phyloP scores from a whole-genome alignment of 2,797 vertebrate species.

The Threskiornis aethiopicus region DNA sequence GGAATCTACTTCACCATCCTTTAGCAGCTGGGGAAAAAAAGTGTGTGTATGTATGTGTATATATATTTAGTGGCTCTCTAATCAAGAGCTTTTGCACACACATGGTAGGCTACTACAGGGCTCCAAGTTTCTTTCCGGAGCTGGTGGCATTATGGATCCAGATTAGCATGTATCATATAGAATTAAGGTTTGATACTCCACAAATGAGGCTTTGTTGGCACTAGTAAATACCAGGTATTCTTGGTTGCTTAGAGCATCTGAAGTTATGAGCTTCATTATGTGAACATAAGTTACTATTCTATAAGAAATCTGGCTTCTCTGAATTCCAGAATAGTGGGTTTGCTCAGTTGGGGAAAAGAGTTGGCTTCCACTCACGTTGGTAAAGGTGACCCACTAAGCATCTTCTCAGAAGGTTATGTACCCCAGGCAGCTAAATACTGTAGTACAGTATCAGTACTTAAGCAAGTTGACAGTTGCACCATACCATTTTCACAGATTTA shows the following conservation, averaged over 20 bases:
- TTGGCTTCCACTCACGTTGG: not conserved
- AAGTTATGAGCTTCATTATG: not conserved
- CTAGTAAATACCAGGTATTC: not conserved
- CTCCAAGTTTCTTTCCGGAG: not conserved
- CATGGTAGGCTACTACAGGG: not conserved
- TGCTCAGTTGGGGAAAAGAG: not conserved
- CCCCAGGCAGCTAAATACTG: not conserved
- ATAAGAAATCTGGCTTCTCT: not conserved
- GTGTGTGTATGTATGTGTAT: not conserved
- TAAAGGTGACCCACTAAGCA: not conserved
- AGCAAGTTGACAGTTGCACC: not conserved
- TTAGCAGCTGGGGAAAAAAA: not conserved
- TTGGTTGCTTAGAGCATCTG: not conserved
- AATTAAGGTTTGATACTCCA: not conserved
- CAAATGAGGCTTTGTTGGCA: not conserved
- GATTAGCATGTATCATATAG: not conserved
- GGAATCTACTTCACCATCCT: not conserved
- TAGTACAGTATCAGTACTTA: not conserved
- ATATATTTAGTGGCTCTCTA: not conserved
- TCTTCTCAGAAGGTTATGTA: not conserved
- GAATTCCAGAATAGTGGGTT: not conserved
- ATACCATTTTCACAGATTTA: not conserved
- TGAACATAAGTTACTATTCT: not conserved
- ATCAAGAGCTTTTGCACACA: not conserved
- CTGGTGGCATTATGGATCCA: not conserved